A percentile compares a stretch with the other conserved stretches of the same genome.
Evolutionary conservation across 2,888 invertebrate species (phyloP).

Genomic region (Venusia cambrica): DNA sequence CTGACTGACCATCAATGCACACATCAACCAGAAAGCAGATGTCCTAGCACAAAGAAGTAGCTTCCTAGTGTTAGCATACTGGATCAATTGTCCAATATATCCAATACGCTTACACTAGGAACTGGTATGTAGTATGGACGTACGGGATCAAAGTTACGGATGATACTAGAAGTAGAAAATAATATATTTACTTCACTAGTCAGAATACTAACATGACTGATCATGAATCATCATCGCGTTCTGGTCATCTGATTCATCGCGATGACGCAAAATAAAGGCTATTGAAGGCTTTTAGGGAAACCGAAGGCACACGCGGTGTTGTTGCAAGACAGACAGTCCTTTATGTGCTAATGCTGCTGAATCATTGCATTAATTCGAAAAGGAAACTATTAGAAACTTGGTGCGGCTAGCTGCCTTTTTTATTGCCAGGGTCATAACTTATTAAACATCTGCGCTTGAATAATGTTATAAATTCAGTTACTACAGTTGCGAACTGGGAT

Average conservation of each 20-base stretch:
- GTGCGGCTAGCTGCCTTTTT: slow-evolving; percentile 1
- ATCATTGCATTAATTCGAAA: slow-evolving; percentile 27
- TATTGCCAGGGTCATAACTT: slow-evolving; percentile 10
- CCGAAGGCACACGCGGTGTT: slow-evolving; percentile 19
- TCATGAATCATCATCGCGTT: slow-evolving; percentile 26
- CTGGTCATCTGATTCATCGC: slow-evolving; percentile 27
- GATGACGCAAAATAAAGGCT: slow-evolving; percentile 28
- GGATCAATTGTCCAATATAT: no score
- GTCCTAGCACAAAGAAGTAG: no score
- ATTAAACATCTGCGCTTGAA: background rate
- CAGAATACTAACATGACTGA: no score
- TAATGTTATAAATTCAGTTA: no score
- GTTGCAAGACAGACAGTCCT: slow-evolving; percentile 27
- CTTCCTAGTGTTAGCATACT: no score
- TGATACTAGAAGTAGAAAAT: no score
- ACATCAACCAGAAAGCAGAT: no score
- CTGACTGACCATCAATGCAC: no score
- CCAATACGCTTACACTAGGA: no score
- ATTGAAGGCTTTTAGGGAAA: slow-evolving; percentile 28
- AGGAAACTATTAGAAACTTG: slow-evolving; percentile 22
- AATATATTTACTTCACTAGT: no score
- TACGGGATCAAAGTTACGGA: no score
- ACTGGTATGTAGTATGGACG: no score
- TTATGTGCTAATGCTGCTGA: slow-evolving; percentile 39
- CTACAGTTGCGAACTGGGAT: slow-evolving; percentile 1